A percentile compares a stretch with the other conserved stretches of the same genome.
These are phyloP conservation scores for Ivindomyrus marchei DNA, from an alignment of 2,113 vertebrate genomes.

Conservation along the genomic window DNA sequence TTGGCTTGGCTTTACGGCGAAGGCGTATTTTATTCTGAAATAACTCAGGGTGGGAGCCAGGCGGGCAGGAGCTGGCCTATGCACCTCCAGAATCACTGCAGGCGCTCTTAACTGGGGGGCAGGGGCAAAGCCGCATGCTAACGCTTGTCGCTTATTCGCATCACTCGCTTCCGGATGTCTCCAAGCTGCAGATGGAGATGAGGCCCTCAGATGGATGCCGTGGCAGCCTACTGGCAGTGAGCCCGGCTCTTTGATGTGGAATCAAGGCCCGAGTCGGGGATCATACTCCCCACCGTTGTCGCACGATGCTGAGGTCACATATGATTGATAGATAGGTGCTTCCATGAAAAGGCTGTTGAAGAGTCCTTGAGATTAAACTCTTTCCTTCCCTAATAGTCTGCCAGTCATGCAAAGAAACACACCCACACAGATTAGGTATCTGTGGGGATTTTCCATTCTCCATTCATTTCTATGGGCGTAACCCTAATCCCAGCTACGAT, in stretches of 20 bases:
- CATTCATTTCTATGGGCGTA: background rate
- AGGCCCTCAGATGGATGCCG: background rate
- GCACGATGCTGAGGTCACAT: background rate
- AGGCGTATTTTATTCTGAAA: background rate
- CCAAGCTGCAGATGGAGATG: background rate
- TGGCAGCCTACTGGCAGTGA: background rate
- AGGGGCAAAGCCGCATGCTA: background rate
- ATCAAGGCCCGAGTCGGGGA: background rate
- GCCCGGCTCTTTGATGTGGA: background rate
- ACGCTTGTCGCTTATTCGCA: background rate
- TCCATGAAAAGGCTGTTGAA: background rate
- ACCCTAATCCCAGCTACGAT: background rate
- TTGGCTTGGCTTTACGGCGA: constrained; percentile 31
- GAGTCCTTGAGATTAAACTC: background rate
- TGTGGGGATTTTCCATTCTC: background rate
- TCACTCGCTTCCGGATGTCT: background rate
- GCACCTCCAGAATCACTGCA: background rate
- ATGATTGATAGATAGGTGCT: background rate
- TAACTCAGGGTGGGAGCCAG: background rate
- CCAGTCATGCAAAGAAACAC: background rate
- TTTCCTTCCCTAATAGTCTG: background rate
- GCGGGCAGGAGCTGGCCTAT: background rate
- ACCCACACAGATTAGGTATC: background rate
- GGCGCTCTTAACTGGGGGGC: background rate
- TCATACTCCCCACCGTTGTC: background rate